Percentiles rank a stretch among this genome's conserved stretches.
These are phyloP conservation scores for Exaiptasia diaphana DNA, from an alignment of 64 coral and sea anemone species.

Conservation along the genomic window DNA sequence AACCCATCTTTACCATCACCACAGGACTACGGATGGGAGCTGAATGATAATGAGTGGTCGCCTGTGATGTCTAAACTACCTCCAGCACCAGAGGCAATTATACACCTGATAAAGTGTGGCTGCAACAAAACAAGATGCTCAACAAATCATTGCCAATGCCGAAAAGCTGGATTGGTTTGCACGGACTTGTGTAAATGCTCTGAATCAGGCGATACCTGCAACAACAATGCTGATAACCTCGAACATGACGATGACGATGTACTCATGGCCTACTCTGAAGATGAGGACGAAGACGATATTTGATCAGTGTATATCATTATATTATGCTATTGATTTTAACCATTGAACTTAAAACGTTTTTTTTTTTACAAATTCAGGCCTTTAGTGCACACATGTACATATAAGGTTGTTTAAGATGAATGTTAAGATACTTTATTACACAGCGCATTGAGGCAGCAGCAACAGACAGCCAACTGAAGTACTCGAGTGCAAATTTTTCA, in stretches of 20 bases:
- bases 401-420: too few species aligned
- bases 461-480: too few species aligned
- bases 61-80: constrained; percentile 46
- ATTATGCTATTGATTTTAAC: too few species aligned
- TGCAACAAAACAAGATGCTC: constrained; percentile 49
- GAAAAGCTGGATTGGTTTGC: constrained; percentile 40
- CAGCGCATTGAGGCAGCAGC: too few species aligned
- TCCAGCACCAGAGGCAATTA: constrained; percentile 54
- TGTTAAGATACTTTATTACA: too few species aligned
- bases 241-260: background rate
- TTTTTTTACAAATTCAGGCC: too few species aligned
- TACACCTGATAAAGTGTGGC: constrained; percentile 65
- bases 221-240: background rate
- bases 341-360: too few species aligned
- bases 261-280: background rate
- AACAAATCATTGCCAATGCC: constrained; percentile 50
- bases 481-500: too few species aligned
- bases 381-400: too few species aligned
- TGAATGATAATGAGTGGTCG: constrained; percentile 14
- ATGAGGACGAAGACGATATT: background rate
- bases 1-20: constrained; percentile 38
- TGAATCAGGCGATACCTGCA: background rate
- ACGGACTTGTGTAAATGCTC: constrained; percentile 57
- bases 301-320: too few species aligned
- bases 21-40: constrained; percentile 7